Evolutionary conservation across 92 coral and sea anemone species (phyloP).

Genomic region (Bergia sp.): DNA sequence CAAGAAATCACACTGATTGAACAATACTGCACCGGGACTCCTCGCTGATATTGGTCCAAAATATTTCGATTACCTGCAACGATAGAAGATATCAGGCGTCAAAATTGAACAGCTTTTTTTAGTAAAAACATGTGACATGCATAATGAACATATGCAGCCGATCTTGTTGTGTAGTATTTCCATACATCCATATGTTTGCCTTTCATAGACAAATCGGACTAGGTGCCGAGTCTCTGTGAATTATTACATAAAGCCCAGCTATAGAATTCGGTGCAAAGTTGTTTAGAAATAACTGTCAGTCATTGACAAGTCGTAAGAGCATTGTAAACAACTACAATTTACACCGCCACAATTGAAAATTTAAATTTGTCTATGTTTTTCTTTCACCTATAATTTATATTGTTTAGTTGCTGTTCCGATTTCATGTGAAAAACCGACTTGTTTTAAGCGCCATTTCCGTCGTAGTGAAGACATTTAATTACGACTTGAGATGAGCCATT

Average conservation of each 20-base stretch:
- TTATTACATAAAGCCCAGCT: background rate
- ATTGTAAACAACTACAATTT: background rate
- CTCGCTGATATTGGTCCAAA: background rate
- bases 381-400: constrained; percentile 1
- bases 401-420: background rate
- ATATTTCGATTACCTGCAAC: background rate
- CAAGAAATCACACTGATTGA: too few relatives aligned
- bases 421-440: background rate
- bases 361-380: background rate
- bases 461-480: background rate
- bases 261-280: background rate
- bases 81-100: too few relatives aligned
- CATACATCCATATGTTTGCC: background rate
- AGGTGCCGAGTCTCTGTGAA: background rate
- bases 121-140: too few relatives aligned
- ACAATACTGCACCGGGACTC: too few relatives aligned
- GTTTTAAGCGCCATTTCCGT: background rate
- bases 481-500: background rate
- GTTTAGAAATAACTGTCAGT: constrained; percentile 11
- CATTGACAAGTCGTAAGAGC: constrained; percentile 19
- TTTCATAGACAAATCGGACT: background rate
- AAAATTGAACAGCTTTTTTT: too few relatives aligned
- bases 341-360: constrained; percentile 21
- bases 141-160: background rate
- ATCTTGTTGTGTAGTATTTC: background rate